phyloP scores from a whole-genome alignment of 2,797 vertebrate species.

The Macrochelys suwanniensis region DNA sequence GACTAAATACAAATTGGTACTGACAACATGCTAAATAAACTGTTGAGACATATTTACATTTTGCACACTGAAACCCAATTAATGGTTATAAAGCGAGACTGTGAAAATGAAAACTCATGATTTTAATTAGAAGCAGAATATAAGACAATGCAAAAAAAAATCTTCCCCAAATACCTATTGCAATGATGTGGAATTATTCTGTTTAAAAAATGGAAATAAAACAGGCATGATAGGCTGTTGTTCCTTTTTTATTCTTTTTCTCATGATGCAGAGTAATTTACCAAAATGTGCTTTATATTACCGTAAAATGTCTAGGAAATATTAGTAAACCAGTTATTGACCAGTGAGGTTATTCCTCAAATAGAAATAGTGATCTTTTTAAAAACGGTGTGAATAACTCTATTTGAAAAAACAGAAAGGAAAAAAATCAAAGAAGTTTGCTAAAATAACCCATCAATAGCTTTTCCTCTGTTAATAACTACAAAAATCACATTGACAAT shows the following conservation, averaged over 20 bases:
- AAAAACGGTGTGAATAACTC: neutral
- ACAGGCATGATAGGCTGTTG: neutral
- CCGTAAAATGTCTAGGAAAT: neutral
- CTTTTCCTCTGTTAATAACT: neutral
- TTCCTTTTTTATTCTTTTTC: neutral
- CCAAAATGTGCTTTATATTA: neutral
- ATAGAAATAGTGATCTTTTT: neutral
- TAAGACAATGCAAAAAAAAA: neutral
- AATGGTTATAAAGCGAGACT: neutral
- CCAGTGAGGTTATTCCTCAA: neutral
- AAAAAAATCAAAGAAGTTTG: fast-evolving
- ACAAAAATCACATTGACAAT: neutral
- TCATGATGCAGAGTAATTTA: neutral
- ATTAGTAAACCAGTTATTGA: slow-evolving; percentile 1
- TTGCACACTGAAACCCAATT: fast-evolving
- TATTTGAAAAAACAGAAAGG: neutral
- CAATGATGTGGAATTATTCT: neutral
- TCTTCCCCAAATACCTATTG: neutral
- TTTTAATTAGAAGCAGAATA: neutral
- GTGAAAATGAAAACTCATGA: neutral
- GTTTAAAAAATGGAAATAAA: neutral
- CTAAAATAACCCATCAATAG: neutral
- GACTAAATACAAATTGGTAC: neutral
- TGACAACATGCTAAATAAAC: fast-evolving
- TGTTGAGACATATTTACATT: neutral